Evolutionary conservation across 2,888 invertebrate genomes (phyloP).

Genomic region (Ornithoptera alexandrae): DNA sequence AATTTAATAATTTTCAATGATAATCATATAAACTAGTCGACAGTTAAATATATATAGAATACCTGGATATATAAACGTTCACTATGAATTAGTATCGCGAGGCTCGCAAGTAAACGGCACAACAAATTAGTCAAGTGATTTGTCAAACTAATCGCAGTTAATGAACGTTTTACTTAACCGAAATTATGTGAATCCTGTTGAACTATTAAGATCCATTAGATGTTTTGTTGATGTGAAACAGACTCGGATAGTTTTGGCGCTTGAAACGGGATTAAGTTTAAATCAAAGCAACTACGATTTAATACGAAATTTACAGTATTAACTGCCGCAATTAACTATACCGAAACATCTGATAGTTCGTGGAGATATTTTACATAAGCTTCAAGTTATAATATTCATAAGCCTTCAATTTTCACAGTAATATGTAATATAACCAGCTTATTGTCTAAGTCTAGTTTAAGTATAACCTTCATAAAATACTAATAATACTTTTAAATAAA

Average conservation of each 20-base stretch:
- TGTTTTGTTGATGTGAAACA: background rate
- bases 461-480: no score
- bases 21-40: background rate
- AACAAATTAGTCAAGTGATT: slow-evolving; percentile 24
- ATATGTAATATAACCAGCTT: no score
- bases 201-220: slow-evolving; percentile 17
- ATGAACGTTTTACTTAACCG: slow-evolving; percentile 20
- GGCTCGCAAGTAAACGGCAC: slow-evolving; percentile 12
- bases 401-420: no score
- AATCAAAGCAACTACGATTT: background rate
- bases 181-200: slow-evolving; percentile 10
- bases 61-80: background rate
- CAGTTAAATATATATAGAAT: background rate
- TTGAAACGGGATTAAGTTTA: background rate
- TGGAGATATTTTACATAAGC: background rate
- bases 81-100: background rate
- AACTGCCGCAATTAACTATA: background rate
- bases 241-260: background rate
- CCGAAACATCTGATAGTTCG: background rate
- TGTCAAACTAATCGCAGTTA: slow-evolving; percentile 27
- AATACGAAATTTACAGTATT: background rate
- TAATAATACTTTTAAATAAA: no score
- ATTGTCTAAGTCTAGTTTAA: no score
- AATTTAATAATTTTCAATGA: no score
- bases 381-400: background rate